phyloP scores from a whole-genome alignment of 2,113 vertebrate genomes.

The Tychaedon coryphoeus region DNA sequence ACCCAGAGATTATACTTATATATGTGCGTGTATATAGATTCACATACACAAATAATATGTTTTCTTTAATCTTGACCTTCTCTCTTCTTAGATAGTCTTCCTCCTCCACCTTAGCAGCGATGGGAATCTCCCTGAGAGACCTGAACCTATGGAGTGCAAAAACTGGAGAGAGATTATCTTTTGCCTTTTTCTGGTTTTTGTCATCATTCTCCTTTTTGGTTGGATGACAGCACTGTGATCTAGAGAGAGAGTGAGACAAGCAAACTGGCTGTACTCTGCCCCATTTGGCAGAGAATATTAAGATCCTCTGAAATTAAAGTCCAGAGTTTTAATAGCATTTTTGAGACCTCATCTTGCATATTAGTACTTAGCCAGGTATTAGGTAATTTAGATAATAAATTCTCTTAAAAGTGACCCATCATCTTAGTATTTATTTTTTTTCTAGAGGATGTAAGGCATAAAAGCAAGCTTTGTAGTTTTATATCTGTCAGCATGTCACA shows the following conservation, averaged over 20 bases:
- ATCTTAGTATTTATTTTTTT: slow-evolving; percentile 72
- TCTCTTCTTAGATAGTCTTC: background rate
- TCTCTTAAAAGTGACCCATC: slow-evolving; percentile 74
- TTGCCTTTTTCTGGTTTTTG: slow-evolving; percentile 28
- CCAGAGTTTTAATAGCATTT: slow-evolving; percentile 64
- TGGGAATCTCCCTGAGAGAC: slow-evolving; percentile 21
- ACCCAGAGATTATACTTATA: background rate
- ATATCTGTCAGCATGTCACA: slow-evolving; percentile 90
- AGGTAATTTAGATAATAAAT: slow-evolving; percentile 77
- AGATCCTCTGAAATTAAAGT: slow-evolving; percentile 62
- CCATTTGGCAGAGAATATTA: slow-evolving; percentile 48
- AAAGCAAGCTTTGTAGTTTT: slow-evolving; percentile 81
- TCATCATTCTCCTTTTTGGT: slow-evolving; percentile 34
- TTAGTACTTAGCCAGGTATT: slow-evolving; percentile 75
- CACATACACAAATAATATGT: background rate
- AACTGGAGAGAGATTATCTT: slow-evolving; percentile 26
- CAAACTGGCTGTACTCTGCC: slow-evolving; percentile 31
- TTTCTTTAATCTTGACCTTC: slow-evolving; percentile 15
- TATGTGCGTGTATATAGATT: background rate
- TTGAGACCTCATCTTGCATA: slow-evolving; percentile 69
- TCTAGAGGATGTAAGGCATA: slow-evolving; percentile 73
- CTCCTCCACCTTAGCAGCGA: background rate
- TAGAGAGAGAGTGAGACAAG: slow-evolving; percentile 48
- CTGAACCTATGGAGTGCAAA: slow-evolving; percentile 17
- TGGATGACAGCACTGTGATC: slow-evolving; percentile 42